Evolutionary conservation across 2,888 invertebrate species (phyloP), one percentile per base, ranked within the genome.

Genomic region (Diaphora mendica): DNA sequence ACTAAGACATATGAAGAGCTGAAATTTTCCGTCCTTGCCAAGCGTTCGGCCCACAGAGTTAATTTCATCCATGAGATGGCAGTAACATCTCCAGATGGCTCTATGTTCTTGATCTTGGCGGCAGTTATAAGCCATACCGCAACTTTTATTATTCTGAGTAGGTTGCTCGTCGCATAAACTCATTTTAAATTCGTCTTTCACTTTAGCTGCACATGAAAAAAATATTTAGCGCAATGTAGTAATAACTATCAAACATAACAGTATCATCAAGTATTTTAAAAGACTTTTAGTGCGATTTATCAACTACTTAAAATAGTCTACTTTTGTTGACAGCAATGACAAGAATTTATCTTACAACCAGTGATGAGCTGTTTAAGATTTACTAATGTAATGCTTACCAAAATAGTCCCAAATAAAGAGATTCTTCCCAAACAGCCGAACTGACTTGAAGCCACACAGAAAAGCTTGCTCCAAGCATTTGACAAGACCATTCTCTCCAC

Each of bases 341-440:
- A n/a, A n/a, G n/a, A n/a, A n/a, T n/a, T n/a, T n/a, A n/a, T n/a
- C n/a, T n/a, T n/a, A n/a, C n/a, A n/a, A n/a, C n/a, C n/a, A n/a
- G n/a, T n/a, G n/a, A n/a, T n/a, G n/a, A n/a, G n/a, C n/a, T n/a
- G n/a, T n/a, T n/a, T 13, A 59, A 15, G 59, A 26, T 59, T 59
- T 26, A 59, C 5, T 26, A 5, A 26, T 26, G 26, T 33, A 20
- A 33, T 48, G 92, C 96, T 96, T 94, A 99, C 99, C 98, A 89
- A 99, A 97, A 94, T 98, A 99, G 93, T 99, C 99, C 99, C 99
- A 99, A 80, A 99, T 97, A 91, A 99, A 99, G 82, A 99, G 97
- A 95, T 99, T 99, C 85, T 98, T 97, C 42, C 99, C 98, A 92
- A 99, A 99, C 85, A 99, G 96, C 76, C 99, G 96, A 4, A 98